Evolutionary conservation across 2,113 vertebrate genomes (phyloP), one percentile per base, ranked within the genome.

Genomic region (Scomber colias): DNA sequence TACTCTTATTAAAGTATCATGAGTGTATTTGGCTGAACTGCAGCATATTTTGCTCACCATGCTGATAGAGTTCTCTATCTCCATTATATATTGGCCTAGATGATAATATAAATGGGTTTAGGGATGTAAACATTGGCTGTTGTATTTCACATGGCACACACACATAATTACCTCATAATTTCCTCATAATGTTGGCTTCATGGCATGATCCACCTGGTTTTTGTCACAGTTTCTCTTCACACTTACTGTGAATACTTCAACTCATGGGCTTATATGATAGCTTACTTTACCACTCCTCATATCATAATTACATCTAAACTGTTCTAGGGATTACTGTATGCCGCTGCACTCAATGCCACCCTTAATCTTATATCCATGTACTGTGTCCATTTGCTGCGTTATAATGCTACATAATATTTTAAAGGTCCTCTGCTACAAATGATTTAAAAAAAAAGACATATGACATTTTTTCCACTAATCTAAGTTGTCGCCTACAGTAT

Each of bases 271-370:
- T 45, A 31, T 49, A 31, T 16, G 31, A n/a, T 45, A 5, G 9
- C 40, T 59, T 65, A 53, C 40, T 63, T 64, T 60, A 44, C 75
- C n/a, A 30, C 71, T 44, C 63, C 31, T 73, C 53, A 27, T 80
- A 80, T 80, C 68, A 69, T 87, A 70, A 87, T 81, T 77, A 11
- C 77, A 81, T 83, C 77, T 74, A 35, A 64, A 81, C 55, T 49
- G 50, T 44, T 69, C 24, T 48, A 0, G 55, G 15, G 56, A 76
- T 69, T 45, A n/a, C 50, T 8, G 2, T 21, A 48, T 35, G 59
- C 24, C 16, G 55, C 62, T 59, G 50, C 56, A 11, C 31, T 30
- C 55, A 62, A n/a, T 40, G 56, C 30, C 55, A 19, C 54, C 57
- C 67, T 59, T 10, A 15, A 69, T 31, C 19, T 48, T 51, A 17